phyloP scores from a whole-genome alignment of 2,888 invertebrate genomes.

The Cerastis leucographa region DNA sequence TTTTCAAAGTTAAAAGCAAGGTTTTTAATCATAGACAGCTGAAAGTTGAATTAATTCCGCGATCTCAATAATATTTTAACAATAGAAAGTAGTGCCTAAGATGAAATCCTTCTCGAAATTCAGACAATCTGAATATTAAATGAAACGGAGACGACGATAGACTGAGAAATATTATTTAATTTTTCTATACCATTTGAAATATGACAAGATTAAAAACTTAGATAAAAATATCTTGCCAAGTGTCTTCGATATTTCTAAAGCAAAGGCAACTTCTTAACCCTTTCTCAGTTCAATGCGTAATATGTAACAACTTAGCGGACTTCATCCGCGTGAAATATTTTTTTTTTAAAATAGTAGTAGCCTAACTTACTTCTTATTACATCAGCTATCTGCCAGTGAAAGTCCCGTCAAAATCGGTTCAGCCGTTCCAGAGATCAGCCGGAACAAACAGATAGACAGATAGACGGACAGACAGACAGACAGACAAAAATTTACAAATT shows the following conservation, averaged over 20 bases:
- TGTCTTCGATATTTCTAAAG: neutral
- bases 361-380: too few relatives aligned
- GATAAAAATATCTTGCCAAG: neutral
- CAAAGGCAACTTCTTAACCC: neutral
- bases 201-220: neutral
- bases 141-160: neutral
- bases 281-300: neutral
- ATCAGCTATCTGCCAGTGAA: too few relatives aligned
- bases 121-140: neutral
- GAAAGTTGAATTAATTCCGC: neutral
- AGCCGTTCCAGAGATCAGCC: too few relatives aligned
- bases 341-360: too few relatives aligned
- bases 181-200: neutral
- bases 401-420: too few relatives aligned
- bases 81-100: neutral
- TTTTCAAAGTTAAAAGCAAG: neutral
- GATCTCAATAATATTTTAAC: neutral
- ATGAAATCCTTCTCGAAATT: neutral
- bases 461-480: too few relatives aligned
- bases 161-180: conserved; percentile 1
- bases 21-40: neutral
- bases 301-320: too few relatives aligned
- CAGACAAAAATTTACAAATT: too few relatives aligned
- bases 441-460: too few relatives aligned
- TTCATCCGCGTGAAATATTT: too few relatives aligned